Conservation (phyloP, 1,140 invertebrate genomes). For the Solenopsis invicta region DNA sequence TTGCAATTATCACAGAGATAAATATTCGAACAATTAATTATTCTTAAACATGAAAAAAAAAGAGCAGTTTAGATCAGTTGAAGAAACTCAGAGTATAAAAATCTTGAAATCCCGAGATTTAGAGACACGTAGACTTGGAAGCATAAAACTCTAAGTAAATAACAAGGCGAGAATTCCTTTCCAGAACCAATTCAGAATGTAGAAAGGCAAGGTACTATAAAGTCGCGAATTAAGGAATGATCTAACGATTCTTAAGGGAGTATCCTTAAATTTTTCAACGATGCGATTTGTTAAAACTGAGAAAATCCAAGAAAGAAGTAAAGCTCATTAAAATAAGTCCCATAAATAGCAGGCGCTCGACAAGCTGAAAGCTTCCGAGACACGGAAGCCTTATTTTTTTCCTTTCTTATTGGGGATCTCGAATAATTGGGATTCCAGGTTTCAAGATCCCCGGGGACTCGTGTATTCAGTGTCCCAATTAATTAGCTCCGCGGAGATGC, state of each 20-base stretch:
- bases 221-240: background rate
- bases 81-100: background rate
- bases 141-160: background rate
- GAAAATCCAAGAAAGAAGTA: background rate
- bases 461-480: conserved; percentile 39
- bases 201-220: background rate
- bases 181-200: background rate
- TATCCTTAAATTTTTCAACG: conserved; percentile 7
- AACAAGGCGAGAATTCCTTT: background rate
- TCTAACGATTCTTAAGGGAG: background rate
- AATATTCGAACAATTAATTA: background rate
- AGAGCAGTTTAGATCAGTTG: background rate
- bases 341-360: background rate
- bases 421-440: conserved; percentile 21
- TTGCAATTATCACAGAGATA: background rate
- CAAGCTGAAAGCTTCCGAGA: background rate
- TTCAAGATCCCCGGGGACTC: conserved; percentile 38
- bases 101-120: background rate
- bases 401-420: conserved; percentile 1
- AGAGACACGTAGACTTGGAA: background rate
- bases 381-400: background rate
- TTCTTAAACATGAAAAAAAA: background rate
- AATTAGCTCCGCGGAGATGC: conserved; percentile 55
- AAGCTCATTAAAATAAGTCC: conserved; percentile 7
- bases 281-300: conserved; percentile 6